These are phyloP conservation scores for Tetranychus truncatus DNA, from an alignment of 2,888 invertebrate genomes.

Conservation along the genomic window DNA sequence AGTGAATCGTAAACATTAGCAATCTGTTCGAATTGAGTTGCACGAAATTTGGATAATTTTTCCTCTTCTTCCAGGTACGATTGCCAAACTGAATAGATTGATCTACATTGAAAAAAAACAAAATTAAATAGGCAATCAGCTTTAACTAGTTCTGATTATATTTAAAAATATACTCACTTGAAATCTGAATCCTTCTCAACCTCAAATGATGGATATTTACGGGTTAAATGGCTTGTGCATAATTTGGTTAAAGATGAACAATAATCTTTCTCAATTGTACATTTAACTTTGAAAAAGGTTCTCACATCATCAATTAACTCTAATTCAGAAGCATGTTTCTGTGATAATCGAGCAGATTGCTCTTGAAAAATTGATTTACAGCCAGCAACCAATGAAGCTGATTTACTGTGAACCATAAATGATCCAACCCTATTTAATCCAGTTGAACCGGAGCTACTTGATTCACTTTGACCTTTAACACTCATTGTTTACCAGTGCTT, in stretches of 20 bases:
- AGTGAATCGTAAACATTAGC: conserved; percentile 15
- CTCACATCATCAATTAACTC: conserved; percentile 27
- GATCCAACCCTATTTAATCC: not conserved
- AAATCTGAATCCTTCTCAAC: conserved; percentile 17
- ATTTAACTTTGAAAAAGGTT: conserved; percentile 71
- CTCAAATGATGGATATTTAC: conserved; percentile 13
- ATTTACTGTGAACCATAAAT: conserved; percentile 6
- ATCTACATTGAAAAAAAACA: conserved; percentile 43
- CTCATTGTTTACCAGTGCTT: not conserved
- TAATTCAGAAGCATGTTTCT: conserved; percentile 26
- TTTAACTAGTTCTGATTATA: not conserved
- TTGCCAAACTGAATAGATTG: conserved; percentile 94
- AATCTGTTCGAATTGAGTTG: conserved; percentile 39
- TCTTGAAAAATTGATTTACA: conserved; percentile 16
- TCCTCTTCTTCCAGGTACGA: conserved; percentile 87
- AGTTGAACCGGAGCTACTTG: not conserved
- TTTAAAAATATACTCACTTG: conserved; percentile 16
- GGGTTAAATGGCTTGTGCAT: conserved; percentile 17
- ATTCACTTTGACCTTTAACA: not conserved
- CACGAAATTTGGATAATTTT: conserved; percentile 65
- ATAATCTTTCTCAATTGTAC: conserved; percentile 80
- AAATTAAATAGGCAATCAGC: not conserved
- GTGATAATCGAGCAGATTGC: conserved; percentile 22
- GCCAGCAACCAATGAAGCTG: not conserved
- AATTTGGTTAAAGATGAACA: conserved; percentile 49